A percentile compares a stretch with the other conserved stretches of the same genome.
These are phyloP conservation scores for Noturus placidus DNA, from an alignment of 2,113 vertebrate genomes.

Conservation along the genomic window DNA sequence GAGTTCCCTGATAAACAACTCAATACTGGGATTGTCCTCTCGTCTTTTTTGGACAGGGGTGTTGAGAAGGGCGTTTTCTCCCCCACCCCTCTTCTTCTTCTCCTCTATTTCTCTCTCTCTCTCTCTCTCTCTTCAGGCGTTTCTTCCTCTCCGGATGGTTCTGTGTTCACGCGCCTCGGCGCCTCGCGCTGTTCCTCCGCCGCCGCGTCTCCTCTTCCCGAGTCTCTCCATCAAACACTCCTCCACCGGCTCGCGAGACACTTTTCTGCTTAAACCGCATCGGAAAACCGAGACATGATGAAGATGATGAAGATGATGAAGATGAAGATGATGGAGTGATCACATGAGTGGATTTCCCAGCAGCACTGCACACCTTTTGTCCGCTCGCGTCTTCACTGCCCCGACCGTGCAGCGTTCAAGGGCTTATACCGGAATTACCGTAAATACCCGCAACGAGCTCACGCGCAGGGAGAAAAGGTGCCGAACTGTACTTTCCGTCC, in stretches of 20 bases:
- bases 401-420: slow-evolving; percentile 24
- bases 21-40: neutral
- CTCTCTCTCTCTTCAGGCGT: slow-evolving; percentile 42
- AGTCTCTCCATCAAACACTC: slow-evolving; percentile 4
- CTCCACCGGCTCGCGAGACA: neutral
- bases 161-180: slow-evolving; percentile 52
- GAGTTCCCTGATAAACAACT: neutral
- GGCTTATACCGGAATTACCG: neutral
- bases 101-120: slow-evolving; percentile 13
- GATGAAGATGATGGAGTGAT: too few relatives aligned
- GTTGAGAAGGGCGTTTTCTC: slow-evolving; percentile 72
- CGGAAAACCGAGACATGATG: neutral
- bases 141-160: slow-evolving; percentile 45
- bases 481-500: neutral
- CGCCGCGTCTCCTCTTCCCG: neutral
- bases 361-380: neutral
- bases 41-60: neutral
- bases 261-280: too few relatives aligned
- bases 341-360: neutral
- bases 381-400: neutral
- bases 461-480: neutral
- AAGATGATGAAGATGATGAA: too few relatives aligned
- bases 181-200: slow-evolving; percentile 3
- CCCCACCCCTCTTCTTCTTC: slow-evolving; percentile 51
- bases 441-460: neutral